These are phyloP conservation scores for Thermophis baileyi DNA, from an alignment of 2,113 vertebrate genomes.

Conservation along the genomic window DNA sequence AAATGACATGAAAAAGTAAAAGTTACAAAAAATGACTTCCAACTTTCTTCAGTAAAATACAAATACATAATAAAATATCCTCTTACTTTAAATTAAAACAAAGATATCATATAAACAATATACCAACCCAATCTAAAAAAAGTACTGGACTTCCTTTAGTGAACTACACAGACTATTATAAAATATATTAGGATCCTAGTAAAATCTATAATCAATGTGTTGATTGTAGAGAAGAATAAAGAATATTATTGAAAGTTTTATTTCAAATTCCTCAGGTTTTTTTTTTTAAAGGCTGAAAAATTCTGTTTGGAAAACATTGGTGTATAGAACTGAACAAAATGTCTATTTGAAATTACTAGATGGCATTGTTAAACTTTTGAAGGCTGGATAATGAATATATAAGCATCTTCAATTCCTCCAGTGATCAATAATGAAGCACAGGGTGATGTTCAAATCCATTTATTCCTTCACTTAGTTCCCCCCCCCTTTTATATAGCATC, in stretches of 20 bases:
- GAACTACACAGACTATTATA: background rate
- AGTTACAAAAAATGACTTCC: background rate
- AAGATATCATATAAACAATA: background rate
- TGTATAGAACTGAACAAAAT: background rate
- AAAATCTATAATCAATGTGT: background rate
- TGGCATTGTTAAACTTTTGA: background rate
- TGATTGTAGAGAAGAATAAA: background rate
- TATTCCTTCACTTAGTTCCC: background rate
- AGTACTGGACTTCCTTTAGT: background rate
- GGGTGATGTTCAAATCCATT: background rate
- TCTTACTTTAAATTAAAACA: too few relatives aligned
- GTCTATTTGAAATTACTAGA: background rate
- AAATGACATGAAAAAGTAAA: background rate
- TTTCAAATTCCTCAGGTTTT: background rate
- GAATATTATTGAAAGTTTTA: background rate
- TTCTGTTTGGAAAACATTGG: background rate
- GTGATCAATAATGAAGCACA: background rate
- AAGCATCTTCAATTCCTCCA: background rate
- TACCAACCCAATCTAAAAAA: background rate
- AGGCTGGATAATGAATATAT: conserved; percentile 3
- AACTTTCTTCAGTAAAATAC: background rate
- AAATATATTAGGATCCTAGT: background rate
- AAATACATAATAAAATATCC: too few relatives aligned
- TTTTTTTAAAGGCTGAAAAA: background rate
- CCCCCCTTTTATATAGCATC: background rate